A percentile compares a stretch with the other conserved stretches of the same genome.
Evolutionary conservation across 2,888 invertebrate species (phyloP).

Genomic region (Ichneumon xanthorius): DNA sequence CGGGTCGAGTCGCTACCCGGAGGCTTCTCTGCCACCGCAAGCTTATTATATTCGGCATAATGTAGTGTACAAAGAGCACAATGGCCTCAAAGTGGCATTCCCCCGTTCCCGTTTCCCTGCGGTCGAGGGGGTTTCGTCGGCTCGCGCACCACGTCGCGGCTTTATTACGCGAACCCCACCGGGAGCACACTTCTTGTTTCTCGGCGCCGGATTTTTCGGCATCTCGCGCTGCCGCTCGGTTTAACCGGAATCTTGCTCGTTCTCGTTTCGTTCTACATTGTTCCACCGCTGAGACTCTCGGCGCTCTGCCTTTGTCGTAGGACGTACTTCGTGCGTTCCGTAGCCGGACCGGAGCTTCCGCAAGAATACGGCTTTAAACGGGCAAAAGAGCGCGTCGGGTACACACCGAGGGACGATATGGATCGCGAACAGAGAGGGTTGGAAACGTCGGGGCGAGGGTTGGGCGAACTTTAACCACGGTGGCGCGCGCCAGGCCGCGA

Average conservation of each 20-base stretch:
- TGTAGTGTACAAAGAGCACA: slow-evolving; percentile 60
- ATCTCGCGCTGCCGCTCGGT: slow-evolving; percentile 4
- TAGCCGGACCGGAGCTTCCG: background rate
- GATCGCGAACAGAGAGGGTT: slow-evolving; percentile 45
- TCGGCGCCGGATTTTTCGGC: slow-evolving; percentile 23
- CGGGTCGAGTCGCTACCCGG: slow-evolving; percentile 27
- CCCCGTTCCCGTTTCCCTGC: slow-evolving; percentile 15
- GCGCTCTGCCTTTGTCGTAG: slow-evolving; percentile 3
- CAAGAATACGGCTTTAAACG: slow-evolving; percentile 2
- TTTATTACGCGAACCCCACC: slow-evolving; percentile 29
- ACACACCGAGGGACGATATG: slow-evolving; percentile 37
- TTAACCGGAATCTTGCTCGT: background rate
- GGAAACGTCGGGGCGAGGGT: slow-evolving; percentile 18
- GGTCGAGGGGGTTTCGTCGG: slow-evolving; percentile 7
- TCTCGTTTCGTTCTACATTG: slow-evolving; percentile 4
- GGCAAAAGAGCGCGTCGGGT: slow-evolving; percentile 21
- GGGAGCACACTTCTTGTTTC: slow-evolving; percentile 27
- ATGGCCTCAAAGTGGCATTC: slow-evolving; percentile 57
- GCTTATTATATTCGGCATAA: slow-evolving; percentile 63
- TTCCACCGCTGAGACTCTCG: background rate
- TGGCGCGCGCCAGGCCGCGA: slow-evolving; percentile 46
- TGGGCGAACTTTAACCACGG: slow-evolving; percentile 59
- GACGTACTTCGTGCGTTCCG: background rate
- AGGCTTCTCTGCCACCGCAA: slow-evolving; percentile 36
- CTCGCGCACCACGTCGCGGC: slow-evolving; percentile 19